These are phyloP conservation scores for Lacanobia oleracea DNA, from an alignment of 2,888 invertebrate species.

Conservation along the genomic window DNA sequence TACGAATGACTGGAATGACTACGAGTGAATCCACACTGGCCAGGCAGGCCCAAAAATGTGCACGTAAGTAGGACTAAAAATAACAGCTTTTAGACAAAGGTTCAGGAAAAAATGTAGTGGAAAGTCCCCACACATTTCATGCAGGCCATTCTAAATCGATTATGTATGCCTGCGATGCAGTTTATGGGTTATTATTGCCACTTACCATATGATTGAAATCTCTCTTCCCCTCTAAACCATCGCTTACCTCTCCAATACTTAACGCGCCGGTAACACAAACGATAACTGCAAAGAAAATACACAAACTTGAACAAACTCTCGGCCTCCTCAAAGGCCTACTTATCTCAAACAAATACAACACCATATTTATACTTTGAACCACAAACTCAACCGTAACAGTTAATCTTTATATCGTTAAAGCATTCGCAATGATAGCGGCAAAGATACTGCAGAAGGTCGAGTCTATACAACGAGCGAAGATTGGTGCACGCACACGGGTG, in stretches of 20 bases:
- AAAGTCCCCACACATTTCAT: no score
- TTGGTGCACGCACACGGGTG: no score
- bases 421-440: conserved; percentile 41
- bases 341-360: conserved; percentile 53
- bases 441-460: conserved; percentile 14
- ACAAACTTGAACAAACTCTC: conserved; percentile 15
- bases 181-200: not conserved
- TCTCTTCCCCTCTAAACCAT: not conserved
- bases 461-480: not conserved
- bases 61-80: no score
- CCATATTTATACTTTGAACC: conserved; percentile 44
- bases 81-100: no score
- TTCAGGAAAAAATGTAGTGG: no score
- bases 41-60: no score
- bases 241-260: not conserved
- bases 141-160: no score
- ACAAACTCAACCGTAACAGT: conserved; percentile 56
- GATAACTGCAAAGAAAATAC: not conserved
- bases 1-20: no score
- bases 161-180: no score
- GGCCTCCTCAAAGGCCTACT: conserved; percentile 46
- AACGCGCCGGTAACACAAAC: not conserved
- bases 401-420: conserved; percentile 63
- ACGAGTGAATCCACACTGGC: no score
- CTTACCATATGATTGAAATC: not conserved